Base-by-base conservation (phyloP, 2,888 invertebrate genomes). In the Augochlorella aurata region DNA sequence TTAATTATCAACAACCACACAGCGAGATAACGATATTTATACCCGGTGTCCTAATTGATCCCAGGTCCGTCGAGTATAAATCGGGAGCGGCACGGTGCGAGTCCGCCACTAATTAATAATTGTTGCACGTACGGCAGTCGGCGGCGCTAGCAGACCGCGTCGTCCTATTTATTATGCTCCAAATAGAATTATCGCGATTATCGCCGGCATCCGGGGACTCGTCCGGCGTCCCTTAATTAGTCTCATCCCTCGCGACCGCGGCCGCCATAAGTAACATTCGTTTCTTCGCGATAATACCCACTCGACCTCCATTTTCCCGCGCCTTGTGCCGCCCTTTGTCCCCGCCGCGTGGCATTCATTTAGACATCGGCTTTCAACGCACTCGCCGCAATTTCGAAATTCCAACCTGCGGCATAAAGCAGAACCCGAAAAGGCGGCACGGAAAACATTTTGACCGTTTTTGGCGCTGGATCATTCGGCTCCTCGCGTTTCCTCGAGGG, bases 91-190 rank as follows among this genome's bases (percentile, higher is more conserved):
- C 1, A 38, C 38, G 38, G 5, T 5, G 38, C 38, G 3, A 38
- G 54, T 21, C 12, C 12, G 12, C 21, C 44, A 50, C 52, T 85
- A 78, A 84, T 85, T 84, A 81, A 84, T 54, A 54, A 54, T 54
- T 54, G 54, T 54, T 12, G 54, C 54, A 24, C 54, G 54, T 54
- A 54, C 12, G 21, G 9, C n/a, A n/a, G n/a, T 9, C 52, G n/a
- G 52, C 0, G 24, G 4, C 4, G 0, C 7, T n/a, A 21, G 21
- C 54, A 10, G 54, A 21, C 12, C 21, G 12, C 12, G 24, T 58
- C 24, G 54, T 29, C 54, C 16, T 58, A 71, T 83, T 83, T 82
- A 82, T 72, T 58, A 24, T 58, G 67, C 63, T 69, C 63, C 38
- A 72, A 67, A 72, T 74, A 65, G 68, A 67, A 82, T 82, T 71